phyloP scores from a whole-genome alignment of 2,113 vertebrate species.

The Sphyrna mokarran region DNA sequence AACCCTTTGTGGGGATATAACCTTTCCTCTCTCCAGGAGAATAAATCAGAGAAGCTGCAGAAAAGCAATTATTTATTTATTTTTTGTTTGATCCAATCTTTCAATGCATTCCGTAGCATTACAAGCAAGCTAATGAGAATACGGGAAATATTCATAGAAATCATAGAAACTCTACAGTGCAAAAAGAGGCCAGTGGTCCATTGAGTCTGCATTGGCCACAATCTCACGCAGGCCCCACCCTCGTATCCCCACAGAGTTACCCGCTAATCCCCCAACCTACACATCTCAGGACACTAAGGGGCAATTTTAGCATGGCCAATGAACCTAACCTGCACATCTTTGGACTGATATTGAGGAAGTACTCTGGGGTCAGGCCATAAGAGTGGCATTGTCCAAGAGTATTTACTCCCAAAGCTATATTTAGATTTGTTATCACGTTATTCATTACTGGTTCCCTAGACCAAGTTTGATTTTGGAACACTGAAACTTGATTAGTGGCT shows the following conservation, averaged over 20 bases:
- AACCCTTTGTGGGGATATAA: background rate
- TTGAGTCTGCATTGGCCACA: too few species aligned
- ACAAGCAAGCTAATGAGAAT: background rate
- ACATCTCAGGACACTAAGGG: too few species aligned
- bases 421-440: background rate
- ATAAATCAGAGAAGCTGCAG: background rate
- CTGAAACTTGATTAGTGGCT: background rate
- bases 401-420: background rate
- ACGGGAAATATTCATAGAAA: too few species aligned
- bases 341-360: too few species aligned
- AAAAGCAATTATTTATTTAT: background rate
- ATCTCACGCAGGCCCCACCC: too few species aligned
- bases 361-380: background rate
- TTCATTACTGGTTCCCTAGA: background rate
- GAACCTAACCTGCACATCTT: too few species aligned
- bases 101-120: background rate
- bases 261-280: too few species aligned
- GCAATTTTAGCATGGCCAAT: too few species aligned
- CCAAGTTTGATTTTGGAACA: background rate
- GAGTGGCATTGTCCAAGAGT: background rate
- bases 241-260: too few species aligned
- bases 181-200: too few species aligned
- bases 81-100: background rate
- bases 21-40: too few species aligned
- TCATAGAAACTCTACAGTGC: too few species aligned